Evolutionary conservation across 37 sponge, comb jelly and placozoan species (phyloP), one percentile per base, ranked within the genome.

Genomic region (Aphrocallistes beatrix): DNA sequence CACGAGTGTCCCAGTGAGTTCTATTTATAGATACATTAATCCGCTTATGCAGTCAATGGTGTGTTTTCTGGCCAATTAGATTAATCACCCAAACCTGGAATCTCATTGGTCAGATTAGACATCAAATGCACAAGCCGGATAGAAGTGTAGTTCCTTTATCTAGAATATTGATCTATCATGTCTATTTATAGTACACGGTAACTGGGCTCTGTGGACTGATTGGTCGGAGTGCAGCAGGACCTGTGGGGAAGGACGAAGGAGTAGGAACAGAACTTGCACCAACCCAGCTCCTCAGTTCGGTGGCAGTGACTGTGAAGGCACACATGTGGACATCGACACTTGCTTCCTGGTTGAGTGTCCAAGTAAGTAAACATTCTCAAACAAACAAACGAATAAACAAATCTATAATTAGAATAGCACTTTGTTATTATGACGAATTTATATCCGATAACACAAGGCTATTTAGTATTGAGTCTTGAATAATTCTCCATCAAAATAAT

Each of bases 171-270:
- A n/a, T n/a, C n/a, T n/a, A n/a, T n/a, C n/a, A n/a, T n/a, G n/a
- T n/a, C n/a, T n/a, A n/a, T 82, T 23, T 85, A 36, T 81, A 92
- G 90, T 92, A 36, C 51, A 92, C 38, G 92, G 92, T 38, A 90
- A 88, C 13, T 91, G 89, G 88, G 38, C 86, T 0, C 84, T 45
- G 9, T 94, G 94, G 94, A 32, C 88, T 1, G 21, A 34, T 1
- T 94, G 89, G 89, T 86, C 94, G 9, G 51, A 51, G 0, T 94
- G 94, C 84, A 83, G 84, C 32, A 69, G 51, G 9, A 51, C 88
- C 0, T 94, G 94, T 82, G 92, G 88, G 0, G 82, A 39, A 30
- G 94, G 94, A 0, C 51, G 87, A 19, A 84, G 85, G 82, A 86
- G 81, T 37, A 82, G 94, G 23, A 89, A 50, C 37, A 85, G 92